These are phyloP conservation scores for Jacana jacana DNA, from an alignment of 2,113 vertebrate species.

Conservation along the genomic window DNA sequence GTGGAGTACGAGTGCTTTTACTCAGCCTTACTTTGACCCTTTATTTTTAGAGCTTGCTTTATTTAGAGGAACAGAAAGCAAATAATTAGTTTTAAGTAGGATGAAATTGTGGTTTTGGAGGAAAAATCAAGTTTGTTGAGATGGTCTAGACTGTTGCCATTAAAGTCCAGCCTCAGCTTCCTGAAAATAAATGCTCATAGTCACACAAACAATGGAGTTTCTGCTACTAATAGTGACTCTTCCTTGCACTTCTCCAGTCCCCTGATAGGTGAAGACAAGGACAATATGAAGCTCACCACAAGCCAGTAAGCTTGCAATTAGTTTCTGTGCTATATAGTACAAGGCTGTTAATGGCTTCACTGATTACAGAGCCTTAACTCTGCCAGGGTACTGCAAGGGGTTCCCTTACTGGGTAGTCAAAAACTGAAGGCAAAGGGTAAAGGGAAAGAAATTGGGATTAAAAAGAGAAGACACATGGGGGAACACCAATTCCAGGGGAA, in stretches of 20 bases:
- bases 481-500: background rate
- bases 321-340: background rate
- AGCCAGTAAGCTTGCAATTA: background rate
- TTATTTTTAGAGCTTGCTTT: background rate
- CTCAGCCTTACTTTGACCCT: background rate
- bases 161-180: background rate
- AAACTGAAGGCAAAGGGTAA: background rate
- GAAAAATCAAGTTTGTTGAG: background rate
- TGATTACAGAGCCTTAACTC: background rate
- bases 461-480: background rate
- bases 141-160: background rate
- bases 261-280: background rate
- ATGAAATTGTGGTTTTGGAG: background rate
- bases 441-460: background rate
- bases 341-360: background rate
- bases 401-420: background rate
- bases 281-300: background rate
- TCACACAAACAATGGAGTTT: background rate
- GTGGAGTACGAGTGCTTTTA: background rate
- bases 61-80: background rate
- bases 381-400: background rate
- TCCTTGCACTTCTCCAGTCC: background rate
- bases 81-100: background rate
- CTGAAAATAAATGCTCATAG: background rate
- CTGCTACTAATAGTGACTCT: background rate